Conservation (phyloP, 2,113 vertebrate species). For the Prinia subflava region DNA sequence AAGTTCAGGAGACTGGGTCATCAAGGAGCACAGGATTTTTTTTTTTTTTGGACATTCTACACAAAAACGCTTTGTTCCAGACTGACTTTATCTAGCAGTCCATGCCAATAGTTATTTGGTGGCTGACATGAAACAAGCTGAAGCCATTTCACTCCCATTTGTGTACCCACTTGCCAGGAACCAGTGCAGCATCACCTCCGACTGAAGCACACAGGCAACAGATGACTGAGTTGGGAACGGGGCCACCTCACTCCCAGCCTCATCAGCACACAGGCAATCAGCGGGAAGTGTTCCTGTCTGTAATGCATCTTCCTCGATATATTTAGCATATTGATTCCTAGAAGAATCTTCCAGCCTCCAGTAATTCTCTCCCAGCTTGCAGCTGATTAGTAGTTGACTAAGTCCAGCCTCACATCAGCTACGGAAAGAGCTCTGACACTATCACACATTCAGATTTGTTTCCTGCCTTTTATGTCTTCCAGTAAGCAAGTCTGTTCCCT, state of each 20-base stretch:
- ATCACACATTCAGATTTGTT: background rate
- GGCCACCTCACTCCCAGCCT: background rate
- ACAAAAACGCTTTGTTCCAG: background rate
- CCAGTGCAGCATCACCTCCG: background rate
- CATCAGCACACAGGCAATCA: background rate
- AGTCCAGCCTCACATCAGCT: background rate
- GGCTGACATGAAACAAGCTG: background rate
- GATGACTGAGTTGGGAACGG: background rate
- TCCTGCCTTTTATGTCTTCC: background rate
- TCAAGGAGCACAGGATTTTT: background rate
- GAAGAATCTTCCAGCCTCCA: background rate
- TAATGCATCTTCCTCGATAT: background rate
- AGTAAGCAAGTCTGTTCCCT: background rate
- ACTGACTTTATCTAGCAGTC: background rate
- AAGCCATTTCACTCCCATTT: background rate
- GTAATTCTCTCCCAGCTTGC: background rate
- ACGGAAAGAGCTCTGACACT: background rate
- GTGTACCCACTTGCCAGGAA: background rate
- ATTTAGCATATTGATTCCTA: conserved; percentile 30
- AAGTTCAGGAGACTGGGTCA: background rate
- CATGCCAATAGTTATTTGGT: background rate
- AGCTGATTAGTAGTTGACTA: background rate
- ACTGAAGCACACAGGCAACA: background rate
- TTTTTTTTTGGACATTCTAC: background rate
- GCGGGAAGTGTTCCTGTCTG: background rate